Percentiles rank a stretch among this genome's conserved stretches.
These are phyloP conservation scores for Phoenoteleia sp. DNA, from an alignment of 2,888 invertebrate genomes.

Conservation along the genomic window DNA sequence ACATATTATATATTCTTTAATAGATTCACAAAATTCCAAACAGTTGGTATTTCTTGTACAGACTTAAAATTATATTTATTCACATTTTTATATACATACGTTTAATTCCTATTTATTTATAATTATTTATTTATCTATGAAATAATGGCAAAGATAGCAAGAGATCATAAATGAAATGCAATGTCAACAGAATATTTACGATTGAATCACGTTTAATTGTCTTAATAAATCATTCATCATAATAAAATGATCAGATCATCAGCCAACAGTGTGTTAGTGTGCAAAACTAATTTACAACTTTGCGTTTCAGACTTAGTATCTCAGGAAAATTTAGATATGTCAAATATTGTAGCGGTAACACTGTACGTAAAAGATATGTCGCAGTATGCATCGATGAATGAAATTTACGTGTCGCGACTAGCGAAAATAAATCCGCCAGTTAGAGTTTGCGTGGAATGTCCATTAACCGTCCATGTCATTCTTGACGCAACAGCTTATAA, in stretches of 20 bases:
- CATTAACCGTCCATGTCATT: conserved; percentile 92
- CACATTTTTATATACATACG: no score
- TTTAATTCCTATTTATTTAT: no score
- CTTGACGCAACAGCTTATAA: conserved; percentile 92
- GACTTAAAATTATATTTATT: no score
- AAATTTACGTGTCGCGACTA: conserved; percentile 92
- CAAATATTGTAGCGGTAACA: conserved; percentile 93
- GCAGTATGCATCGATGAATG: conserved; percentile 92
- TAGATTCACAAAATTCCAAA: no score
- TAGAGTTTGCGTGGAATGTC: conserved; percentile 94
- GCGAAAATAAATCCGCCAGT: conserved; percentile 94
- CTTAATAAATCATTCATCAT: conserved; percentile 1
- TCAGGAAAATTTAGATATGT: conserved; percentile 82
- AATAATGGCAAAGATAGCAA: no score
- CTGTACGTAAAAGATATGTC: conserved; percentile 95
- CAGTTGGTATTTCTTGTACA: no score
- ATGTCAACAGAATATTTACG: no score
- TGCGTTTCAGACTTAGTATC: conserved; percentile 82
- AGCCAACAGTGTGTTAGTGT: not conserved
- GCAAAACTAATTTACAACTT: not conserved
- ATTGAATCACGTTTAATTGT: not conserved
- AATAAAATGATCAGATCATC: conserved; percentile 19
- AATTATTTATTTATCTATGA: no score
- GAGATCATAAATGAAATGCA: no score
- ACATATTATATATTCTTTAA: no score